Percentiles rank a stretch among this genome's conserved stretches.
Conservation (phyloP, 2,888 invertebrate species). For the Papilio gigon region DNA sequence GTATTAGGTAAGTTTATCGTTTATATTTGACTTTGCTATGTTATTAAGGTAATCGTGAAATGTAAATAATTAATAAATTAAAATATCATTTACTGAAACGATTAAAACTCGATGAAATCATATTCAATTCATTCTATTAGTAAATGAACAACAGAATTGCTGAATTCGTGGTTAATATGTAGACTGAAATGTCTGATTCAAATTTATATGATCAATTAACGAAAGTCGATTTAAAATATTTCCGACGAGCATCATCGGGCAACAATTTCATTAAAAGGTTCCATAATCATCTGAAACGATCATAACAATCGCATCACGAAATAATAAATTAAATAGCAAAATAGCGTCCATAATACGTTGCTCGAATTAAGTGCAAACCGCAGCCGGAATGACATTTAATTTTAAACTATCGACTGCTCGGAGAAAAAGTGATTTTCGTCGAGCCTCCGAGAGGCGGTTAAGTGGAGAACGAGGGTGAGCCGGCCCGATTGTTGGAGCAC, state of each 20-base stretch:
- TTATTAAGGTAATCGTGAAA: too few relatives aligned
- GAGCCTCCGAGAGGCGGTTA: slow-evolving; percentile 53
- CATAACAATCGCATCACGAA: slow-evolving; percentile 69
- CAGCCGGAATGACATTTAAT: slow-evolving; percentile 79
- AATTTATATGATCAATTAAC: slow-evolving; percentile 41
- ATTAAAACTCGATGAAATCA: slow-evolving; percentile 3
- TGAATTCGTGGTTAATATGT: slow-evolving; percentile 23
- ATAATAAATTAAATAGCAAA: slow-evolving; percentile 78
- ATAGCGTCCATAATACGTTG: slow-evolving; percentile 75
- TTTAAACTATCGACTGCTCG: slow-evolving; percentile 74
- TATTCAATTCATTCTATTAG: slow-evolving; percentile 26
- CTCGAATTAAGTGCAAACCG: slow-evolving; percentile 78
- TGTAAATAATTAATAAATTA: not conserved
- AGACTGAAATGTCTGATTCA: slow-evolving; percentile 30
- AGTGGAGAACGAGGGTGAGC: slow-evolving; percentile 58
- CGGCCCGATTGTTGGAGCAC: slow-evolving; percentile 36
- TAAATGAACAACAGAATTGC: slow-evolving; percentile 27
- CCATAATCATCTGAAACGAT: slow-evolving; percentile 62
- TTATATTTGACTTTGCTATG: too few relatives aligned
- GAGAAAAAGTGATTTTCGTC: slow-evolving; percentile 77
- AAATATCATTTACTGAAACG: slow-evolving; percentile 4
- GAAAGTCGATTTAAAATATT: slow-evolving; percentile 43
- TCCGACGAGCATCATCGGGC: slow-evolving; percentile 59
- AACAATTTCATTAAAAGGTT: slow-evolving; percentile 77
- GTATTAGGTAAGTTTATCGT: too few relatives aligned